Evolutionary conservation across 2,888 invertebrate genomes (phyloP).

Genomic region (Caenorhabditis sp.): DNA sequence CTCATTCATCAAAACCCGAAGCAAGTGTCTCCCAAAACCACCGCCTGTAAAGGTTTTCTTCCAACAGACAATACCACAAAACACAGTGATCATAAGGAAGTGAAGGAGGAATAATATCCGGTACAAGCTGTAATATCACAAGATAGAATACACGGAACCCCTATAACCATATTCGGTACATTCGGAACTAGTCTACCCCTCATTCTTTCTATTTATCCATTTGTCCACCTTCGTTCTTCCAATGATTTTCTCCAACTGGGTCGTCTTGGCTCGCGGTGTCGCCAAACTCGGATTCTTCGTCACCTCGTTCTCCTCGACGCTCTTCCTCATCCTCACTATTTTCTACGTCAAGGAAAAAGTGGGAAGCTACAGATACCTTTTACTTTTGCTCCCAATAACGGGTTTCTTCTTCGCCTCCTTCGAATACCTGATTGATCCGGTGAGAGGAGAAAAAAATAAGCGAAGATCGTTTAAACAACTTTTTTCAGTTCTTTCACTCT

Average conservation of each 20-base stretch:
- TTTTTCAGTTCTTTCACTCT: constrained; percentile 22
- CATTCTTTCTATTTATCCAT: too few relatives aligned
- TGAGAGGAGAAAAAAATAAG: not conserved
- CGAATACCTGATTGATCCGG: constrained; percentile 17
- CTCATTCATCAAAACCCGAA: too few relatives aligned
- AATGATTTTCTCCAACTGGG: constrained; percentile 2
- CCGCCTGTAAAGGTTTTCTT: too few relatives aligned
- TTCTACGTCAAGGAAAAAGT: constrained; percentile 23
- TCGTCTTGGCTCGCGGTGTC: not conserved
- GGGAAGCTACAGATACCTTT: constrained; percentile 15
- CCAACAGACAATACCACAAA: too few relatives aligned
- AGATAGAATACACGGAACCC: too few relatives aligned
- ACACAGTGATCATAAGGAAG: too few relatives aligned
- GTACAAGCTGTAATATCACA: too few relatives aligned
- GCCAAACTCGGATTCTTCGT: not conserved
- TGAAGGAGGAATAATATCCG: too few relatives aligned
- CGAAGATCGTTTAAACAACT: too few relatives aligned
- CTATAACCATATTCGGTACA: too few relatives aligned
- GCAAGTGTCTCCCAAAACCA: too few relatives aligned
- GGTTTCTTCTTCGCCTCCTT: constrained; percentile 7
- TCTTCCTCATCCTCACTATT: constrained; percentile 10
- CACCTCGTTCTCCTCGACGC: not conserved
- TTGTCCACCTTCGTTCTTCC: not conserved
- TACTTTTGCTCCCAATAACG: not conserved
- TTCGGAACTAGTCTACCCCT: too few relatives aligned